Percentiles rank a stretch among this genome's conserved stretches.
Conservation (phyloP, 2,113 vertebrate species). For the Ctenomys sociabilis region DNA sequence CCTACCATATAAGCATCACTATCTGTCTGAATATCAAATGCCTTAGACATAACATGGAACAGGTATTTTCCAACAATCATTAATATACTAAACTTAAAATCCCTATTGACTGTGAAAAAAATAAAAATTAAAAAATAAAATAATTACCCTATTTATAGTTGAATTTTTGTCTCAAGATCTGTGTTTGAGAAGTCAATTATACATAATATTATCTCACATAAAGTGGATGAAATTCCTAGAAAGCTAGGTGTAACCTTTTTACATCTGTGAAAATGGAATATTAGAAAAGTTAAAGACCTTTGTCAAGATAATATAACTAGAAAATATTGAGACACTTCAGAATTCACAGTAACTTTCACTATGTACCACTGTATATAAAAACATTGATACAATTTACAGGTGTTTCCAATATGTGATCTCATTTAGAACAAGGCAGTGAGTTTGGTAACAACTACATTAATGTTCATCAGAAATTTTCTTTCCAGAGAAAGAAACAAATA, state of each 20-base stretch:
- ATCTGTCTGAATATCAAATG: too few relatives aligned
- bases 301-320: neutral
- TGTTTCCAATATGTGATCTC: neutral
- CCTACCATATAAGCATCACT: too few relatives aligned
- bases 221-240: neutral
- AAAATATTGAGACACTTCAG: neutral
- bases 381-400: neutral
- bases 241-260: neutral
- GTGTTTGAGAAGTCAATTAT: neutral
- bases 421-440: constrained; percentile 8
- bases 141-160: neutral
- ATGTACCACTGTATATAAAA: neutral
- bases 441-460: neutral
- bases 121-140: neutral
- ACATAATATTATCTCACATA: neutral
- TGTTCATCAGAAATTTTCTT: neutral
- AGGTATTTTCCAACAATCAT: too few relatives aligned
- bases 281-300: neutral
- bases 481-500: constrained; percentile 20
- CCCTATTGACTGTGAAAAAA: too few relatives aligned
- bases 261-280: neutral
- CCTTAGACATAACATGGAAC: too few relatives aligned
- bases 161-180: neutral
- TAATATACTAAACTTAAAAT: too few relatives aligned
- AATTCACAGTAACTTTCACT: neutral